Base-by-base conservation (phyloP, 2,113 vertebrate species). In the Ammodytes marinus region DNA sequence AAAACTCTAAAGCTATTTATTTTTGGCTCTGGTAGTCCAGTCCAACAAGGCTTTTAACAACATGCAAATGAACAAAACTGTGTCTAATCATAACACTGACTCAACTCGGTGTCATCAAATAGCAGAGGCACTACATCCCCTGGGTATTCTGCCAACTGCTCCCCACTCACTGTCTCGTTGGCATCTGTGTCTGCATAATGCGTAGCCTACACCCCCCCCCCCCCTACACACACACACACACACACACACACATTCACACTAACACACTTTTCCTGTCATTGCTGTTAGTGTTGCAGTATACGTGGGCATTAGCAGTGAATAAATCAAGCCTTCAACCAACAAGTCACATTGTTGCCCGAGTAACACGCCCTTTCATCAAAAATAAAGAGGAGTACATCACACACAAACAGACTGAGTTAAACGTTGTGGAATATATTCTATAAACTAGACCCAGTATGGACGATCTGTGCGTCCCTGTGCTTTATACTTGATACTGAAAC, bases 21-120 rank as follows among this genome's bases (percentile, higher is more conserved):
- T 37, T 68, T 69, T 60, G 57, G n/a, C 53, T 73, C 14, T 49
- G 40, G 50, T 77, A 73, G 35, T 53, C 60, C 10, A 63, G 43
- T 35, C 27, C 74, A 78, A 78, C 65, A 49, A 75, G 40, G 53
- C 77, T 79, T 79, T 74, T 75, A 84, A 82, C 53, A 49, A 60
- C 73, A 82, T 83, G 79, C 79, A 86, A 73, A 88, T 86, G 17
- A 80, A 83, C 84, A 86, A 83, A 85, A 81, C 79, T 74, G 63
- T 71, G 72, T 66, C 77, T 84, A 84, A 88, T 86, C 53, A 74
- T 10, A 63, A 80, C 83, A 75, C 45, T 69, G 78, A 72, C 74
- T 83, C 35, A 17, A 61, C 79, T 85, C 70, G 0, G 64, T 84
- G 82, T 86, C 84, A 88, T 78, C 85, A 87, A 77, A 77, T 58